These are phyloP conservation scores for Ataeniobius toweri DNA, from an alignment of 2,797 vertebrate species.

Conservation along the genomic window DNA sequence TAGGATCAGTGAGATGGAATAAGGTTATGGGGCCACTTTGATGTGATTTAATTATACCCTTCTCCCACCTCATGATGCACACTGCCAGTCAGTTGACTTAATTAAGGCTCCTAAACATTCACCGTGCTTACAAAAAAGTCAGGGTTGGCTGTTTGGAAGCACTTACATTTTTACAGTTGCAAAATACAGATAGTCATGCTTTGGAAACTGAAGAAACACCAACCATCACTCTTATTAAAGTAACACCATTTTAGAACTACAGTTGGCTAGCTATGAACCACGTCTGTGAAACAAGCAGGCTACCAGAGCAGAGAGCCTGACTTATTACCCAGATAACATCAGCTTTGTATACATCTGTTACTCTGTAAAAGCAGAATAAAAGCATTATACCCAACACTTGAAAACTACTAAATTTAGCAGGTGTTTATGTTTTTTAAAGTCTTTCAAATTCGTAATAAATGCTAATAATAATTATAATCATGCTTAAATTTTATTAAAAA, in stretches of 20 bases:
- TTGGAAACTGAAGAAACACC: background rate
- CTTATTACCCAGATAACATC: background rate
- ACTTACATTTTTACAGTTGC: background rate
- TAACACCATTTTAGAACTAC: background rate
- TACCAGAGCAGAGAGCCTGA: background rate
- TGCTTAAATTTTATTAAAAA: background rate
- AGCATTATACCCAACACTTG: background rate
- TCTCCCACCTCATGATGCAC: background rate
- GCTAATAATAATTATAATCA: background rate
- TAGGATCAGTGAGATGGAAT: background rate
- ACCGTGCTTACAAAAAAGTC: background rate
- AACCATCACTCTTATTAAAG: background rate
- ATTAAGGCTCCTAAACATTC: background rate
- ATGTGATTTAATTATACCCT: background rate
- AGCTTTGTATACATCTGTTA: background rate
- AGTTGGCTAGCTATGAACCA: background rate
- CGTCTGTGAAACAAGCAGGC: background rate
- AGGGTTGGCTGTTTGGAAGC: background rate
- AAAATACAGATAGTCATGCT: background rate
- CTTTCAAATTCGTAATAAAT: background rate
- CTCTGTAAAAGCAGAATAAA: background rate
- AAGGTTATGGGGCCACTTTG: background rate
- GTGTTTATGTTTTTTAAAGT: background rate
- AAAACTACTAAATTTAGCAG: background rate
- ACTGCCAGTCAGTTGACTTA: background rate